Conservation (phyloP, 1,140 invertebrate genomes). For the Ladona fulva region DNA sequence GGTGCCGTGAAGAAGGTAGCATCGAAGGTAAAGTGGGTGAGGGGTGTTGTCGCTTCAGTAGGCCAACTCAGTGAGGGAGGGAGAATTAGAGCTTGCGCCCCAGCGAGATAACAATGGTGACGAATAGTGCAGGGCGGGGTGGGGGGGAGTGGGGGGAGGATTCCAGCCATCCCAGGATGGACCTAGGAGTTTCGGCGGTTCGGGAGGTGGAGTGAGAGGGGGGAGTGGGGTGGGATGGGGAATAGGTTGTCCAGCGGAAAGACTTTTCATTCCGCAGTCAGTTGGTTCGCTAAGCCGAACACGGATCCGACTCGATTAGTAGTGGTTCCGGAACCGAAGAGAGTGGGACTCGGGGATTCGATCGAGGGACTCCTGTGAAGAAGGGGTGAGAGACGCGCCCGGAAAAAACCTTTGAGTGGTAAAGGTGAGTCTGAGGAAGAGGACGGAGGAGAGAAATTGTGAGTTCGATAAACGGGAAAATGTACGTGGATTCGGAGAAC, state of each 20-base stretch:
- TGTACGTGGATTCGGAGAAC: no score
- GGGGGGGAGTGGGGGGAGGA: constrained; percentile 15
- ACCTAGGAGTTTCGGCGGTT: not conserved
- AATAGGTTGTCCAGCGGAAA: not conserved
- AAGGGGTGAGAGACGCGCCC: not conserved
- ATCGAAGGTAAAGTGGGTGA: constrained; percentile 20
- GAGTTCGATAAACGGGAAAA: no score
- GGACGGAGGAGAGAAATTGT: no score
- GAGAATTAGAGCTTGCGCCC: not conserved
- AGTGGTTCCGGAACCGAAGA: not conserved
- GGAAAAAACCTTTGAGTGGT: not conserved
- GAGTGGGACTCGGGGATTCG: not conserved
- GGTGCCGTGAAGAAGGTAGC: not conserved
- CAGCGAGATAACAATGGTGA: constrained; percentile 1
- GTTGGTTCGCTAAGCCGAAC: not conserved
- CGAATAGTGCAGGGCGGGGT: not conserved
- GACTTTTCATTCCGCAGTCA: not conserved
- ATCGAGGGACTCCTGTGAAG: not conserved
- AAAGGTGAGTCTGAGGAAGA: not conserved
- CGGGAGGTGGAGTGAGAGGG: not conserved
- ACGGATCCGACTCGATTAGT: not conserved
- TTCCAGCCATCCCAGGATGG: not conserved
- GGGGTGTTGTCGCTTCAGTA: constrained; percentile 27
- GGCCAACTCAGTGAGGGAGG: constrained; percentile 9
- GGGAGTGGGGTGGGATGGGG: not conserved